Percentiles rank a stretch among this genome's conserved stretches.
phyloP scores from a whole-genome alignment of 2,113 vertebrate genomes.

The Tapirus terrestris region DNA sequence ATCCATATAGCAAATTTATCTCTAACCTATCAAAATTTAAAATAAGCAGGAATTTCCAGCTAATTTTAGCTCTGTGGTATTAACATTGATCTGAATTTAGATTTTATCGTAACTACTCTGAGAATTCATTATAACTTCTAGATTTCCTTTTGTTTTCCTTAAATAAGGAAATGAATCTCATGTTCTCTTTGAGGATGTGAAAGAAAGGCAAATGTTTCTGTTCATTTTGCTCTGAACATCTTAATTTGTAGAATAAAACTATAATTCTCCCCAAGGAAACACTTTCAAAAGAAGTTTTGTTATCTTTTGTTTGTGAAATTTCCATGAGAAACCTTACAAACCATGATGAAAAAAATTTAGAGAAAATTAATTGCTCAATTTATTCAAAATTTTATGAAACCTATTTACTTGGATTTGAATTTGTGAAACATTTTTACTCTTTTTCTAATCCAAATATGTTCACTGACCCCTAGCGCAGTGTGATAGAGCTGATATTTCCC shows the following conservation, averaged over 20 bases:
- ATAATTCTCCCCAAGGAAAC: neutral
- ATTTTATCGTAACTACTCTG: conserved; percentile 18
- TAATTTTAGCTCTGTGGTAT: conserved; percentile 20
- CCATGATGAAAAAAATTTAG: neutral
- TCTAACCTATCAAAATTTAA: neutral
- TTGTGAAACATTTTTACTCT: conserved; percentile 31
- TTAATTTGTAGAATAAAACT: conserved; percentile 49
- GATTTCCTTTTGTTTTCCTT: conserved; percentile 53
- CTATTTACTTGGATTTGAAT: conserved; percentile 45
- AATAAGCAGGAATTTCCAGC: conserved; percentile 21
- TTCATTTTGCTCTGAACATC: conserved; percentile 57
- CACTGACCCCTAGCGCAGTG: neutral
- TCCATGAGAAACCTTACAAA: conserved; percentile 41
- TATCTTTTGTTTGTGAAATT: conserved; percentile 62
- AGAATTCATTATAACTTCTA: neutral
- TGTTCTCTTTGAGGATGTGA: neutral
- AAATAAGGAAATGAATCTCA: conserved; percentile 28
- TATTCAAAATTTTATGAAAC: conserved; percentile 51
- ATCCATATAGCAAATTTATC: neutral
- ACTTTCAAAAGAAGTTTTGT: conserved; percentile 30
- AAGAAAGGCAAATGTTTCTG: conserved; percentile 47
- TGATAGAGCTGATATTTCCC: neutral
- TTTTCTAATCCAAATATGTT: neutral
- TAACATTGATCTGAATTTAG: conserved; percentile 23
- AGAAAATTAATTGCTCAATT: conserved; percentile 60